These are phyloP conservation scores for Muntiacus muntjak DNA, from an alignment of 2,113 vertebrate species.

Conservation along the genomic window DNA sequence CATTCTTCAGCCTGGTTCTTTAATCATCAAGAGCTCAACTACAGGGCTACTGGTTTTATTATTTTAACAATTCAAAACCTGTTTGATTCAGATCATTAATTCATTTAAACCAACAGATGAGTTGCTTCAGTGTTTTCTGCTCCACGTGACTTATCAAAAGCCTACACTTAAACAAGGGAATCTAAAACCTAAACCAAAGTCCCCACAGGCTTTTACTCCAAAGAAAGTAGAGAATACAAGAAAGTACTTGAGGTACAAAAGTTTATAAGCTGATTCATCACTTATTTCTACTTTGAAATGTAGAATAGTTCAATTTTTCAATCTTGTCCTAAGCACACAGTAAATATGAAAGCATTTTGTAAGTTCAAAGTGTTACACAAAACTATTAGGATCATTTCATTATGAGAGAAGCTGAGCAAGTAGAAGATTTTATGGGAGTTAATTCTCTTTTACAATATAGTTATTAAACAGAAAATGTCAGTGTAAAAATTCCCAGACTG, in stretches of 20 bases:
- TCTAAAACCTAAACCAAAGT: neutral
- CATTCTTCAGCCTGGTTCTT: conserved; percentile 35
- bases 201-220: neutral
- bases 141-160: conserved; percentile 13
- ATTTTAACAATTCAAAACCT: conserved; percentile 52
- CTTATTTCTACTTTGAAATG: neutral
- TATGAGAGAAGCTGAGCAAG: neutral
- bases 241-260: neutral
- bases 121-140: neutral
- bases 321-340: neutral
- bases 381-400: conserved; percentile 32
- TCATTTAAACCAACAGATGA: neutral
- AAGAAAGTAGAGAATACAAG: neutral
- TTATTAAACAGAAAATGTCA: conserved; percentile 30
- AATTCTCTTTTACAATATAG: neutral
- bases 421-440: neutral
- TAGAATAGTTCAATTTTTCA: neutral
- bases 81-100: conserved; percentile 49
- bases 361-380: conserved; percentile 25
- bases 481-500: neutral
- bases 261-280: neutral
- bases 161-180: neutral
- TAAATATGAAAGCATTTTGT: neutral
- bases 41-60: conserved; percentile 39
- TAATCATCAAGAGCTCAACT: conserved; percentile 48